These are phyloP conservation scores for Deladenus siricidicola DNA, from an alignment of 2,888 invertebrate genomes.

Conservation along the genomic window DNA sequence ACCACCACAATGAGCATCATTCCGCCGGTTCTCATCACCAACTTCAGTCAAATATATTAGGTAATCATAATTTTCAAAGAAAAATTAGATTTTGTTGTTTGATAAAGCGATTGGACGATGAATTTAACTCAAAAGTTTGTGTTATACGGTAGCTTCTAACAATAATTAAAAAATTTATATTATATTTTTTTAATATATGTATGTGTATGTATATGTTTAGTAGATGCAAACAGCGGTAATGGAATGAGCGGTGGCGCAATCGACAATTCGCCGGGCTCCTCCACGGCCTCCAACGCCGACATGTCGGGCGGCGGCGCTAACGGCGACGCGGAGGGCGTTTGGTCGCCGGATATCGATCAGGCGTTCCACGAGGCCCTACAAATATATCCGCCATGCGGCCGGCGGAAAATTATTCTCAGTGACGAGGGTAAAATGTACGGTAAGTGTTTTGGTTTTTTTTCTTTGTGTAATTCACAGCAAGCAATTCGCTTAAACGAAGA, in stretches of 20 bases:
- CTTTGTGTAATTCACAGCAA: neutral
- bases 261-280: constrained; percentile 18
- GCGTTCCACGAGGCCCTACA: constrained; percentile 94
- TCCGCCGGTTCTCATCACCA: neutral
- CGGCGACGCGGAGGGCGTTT: constrained; percentile 93
- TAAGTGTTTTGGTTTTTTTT: constrained; percentile 62
- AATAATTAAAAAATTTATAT: too few relatives aligned
- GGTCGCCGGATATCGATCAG: constrained; percentile 99
- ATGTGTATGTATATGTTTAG: neutral
- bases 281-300: constrained; percentile 26
- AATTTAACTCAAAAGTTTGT: too few relatives aligned
- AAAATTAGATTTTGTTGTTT: too few relatives aligned
- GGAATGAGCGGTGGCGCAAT: neutral
- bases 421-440: constrained; percentile 99
- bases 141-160: too few relatives aligned
- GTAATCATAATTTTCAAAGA: too few relatives aligned
- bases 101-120: too few relatives aligned
- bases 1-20: neutral
- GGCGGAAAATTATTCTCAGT: constrained; percentile 97
- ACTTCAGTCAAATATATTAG: neutral
- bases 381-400: constrained; percentile 89
- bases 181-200: neutral
- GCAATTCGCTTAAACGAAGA: neutral
- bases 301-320: constrained; percentile 8
- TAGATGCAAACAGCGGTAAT: neutral